Conservation (phyloP, 2,113 vertebrate species). For the Myrmecophaga tridactyla region DNA sequence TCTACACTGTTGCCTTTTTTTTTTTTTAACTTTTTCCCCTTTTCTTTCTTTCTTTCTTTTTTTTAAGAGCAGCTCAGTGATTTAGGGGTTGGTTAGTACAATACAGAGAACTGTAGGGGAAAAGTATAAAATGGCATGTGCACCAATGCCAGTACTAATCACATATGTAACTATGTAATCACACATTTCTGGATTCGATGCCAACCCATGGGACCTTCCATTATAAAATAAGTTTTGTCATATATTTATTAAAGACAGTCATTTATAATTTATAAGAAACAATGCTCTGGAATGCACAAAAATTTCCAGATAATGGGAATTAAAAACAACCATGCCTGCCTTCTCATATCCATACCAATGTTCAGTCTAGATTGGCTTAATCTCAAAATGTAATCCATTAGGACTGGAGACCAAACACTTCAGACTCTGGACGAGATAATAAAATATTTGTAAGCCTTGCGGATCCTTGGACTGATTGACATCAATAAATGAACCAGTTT, state of each 20-base stretch:
- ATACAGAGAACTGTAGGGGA: too few relatives aligned
- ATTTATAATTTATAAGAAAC: constrained; percentile 75
- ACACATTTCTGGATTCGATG: too few relatives aligned
- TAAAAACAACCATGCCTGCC: constrained; percentile 48
- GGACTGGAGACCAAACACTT: constrained; percentile 99
- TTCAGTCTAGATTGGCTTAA: constrained; percentile 95
- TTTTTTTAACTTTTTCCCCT: too few relatives aligned
- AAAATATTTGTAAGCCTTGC: constrained; percentile 97
- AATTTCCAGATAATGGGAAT: constrained; percentile 57
- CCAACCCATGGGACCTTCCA: too few relatives aligned
- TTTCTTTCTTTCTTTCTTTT: too few relatives aligned
- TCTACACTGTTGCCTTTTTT: too few relatives aligned
- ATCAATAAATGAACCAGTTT: constrained; percentile 47
- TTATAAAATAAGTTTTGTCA: too few relatives aligned
- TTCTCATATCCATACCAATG: constrained; percentile 66
- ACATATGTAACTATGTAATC: too few relatives aligned
- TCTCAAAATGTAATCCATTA: constrained; percentile 98
- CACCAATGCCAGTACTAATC: too few relatives aligned
- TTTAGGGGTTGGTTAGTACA: too few relatives aligned
- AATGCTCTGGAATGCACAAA: constrained; percentile 80
- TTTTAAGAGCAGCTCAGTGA: too few relatives aligned
- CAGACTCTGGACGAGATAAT: constrained; percentile 98
- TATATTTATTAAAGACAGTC: constrained; percentile 80
- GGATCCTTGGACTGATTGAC: constrained; percentile 88
- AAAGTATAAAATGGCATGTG: too few relatives aligned